These are phyloP conservation scores for Melanaphis sacchari DNA, from an alignment of 1,140 invertebrate species.

Conservation along the genomic window DNA sequence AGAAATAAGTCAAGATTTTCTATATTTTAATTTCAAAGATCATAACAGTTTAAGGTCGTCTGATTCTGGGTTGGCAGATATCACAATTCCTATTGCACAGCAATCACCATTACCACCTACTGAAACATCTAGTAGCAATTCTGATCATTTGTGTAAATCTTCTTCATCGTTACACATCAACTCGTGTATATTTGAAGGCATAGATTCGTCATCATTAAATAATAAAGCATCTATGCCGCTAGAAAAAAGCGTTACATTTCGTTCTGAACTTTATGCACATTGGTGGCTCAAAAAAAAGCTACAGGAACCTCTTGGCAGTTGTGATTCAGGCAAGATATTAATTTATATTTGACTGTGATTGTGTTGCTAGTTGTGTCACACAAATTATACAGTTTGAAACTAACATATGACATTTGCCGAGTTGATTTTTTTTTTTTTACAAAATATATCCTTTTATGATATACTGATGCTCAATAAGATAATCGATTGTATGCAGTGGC, in stretches of 20 bases:
- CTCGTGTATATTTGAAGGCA: conserved; percentile 72
- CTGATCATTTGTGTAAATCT: conserved; percentile 75
- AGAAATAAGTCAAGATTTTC: conserved; percentile 45
- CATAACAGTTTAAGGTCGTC: conserved; percentile 70
- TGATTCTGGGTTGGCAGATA: conserved; percentile 84
- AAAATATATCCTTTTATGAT: not conserved
- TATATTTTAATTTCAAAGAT: conserved; percentile 14
- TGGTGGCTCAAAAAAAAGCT: conserved; percentile 90
- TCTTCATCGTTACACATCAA: conserved; percentile 70
- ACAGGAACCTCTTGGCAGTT: conserved; percentile 66
- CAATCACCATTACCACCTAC: conserved; percentile 60
- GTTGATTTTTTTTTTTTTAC: not conserved
- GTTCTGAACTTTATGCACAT: conserved; percentile 85
- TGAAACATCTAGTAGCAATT: conserved; percentile 63
- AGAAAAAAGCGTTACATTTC: conserved; percentile 66
- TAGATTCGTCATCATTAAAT: conserved; percentile 72
- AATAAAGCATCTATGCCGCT: conserved; percentile 73
- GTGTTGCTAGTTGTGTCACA: conserved; percentile 51
- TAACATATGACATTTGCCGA: conserved; percentile 18
- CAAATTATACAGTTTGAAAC: conserved; percentile 14
- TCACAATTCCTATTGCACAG: conserved; percentile 70
- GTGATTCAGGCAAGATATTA: conserved; percentile 60
- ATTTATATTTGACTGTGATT: conserved; percentile 59
- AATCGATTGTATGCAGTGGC: not conserved
- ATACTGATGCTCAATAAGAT: not conserved